Percentiles rank a stretch among this genome's conserved stretches.
These are phyloP conservation scores for Raja brachyura DNA, from an alignment of 2,113 vertebrate genomes.

Conservation along the genomic window DNA sequence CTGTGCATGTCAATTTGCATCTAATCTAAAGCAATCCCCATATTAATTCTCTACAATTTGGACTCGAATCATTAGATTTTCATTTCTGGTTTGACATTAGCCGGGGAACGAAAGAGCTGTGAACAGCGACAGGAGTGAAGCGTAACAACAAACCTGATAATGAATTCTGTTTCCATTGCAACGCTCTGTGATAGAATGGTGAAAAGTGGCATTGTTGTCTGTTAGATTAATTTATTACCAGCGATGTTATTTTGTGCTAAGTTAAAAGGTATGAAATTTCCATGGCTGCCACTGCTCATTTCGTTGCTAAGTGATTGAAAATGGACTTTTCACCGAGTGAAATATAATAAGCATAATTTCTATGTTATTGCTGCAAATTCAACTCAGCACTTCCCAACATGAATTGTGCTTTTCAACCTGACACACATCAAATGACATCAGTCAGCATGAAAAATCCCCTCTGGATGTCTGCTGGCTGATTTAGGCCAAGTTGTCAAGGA, in stretches of 20 bases:
- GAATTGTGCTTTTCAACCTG: no score
- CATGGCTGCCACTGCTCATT: no score
- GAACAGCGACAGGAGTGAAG: background rate
- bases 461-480: no score
- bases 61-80: background rate
- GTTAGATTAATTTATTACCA: background rate
- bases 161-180: background rate
- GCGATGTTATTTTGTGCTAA: background rate
- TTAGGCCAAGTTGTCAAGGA: no score
- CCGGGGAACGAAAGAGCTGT: background rate
- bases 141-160: background rate
- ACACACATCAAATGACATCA: no score
- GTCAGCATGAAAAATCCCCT: no score
- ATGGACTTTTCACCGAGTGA: no score
- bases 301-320: no score
- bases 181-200: background rate
- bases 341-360: no score
- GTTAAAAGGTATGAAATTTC: background rate
- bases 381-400: no score
- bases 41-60: conserved; percentile 1
- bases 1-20: background rate
- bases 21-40: conserved; percentile 4
- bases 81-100: background rate
- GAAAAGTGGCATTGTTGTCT: background rate
- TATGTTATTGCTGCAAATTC: no score